A percentile compares a stretch with the other conserved stretches of the same genome.
phyloP scores from a whole-genome alignment of 2,797 vertebrate genomes.

The Salarias fasciatus region DNA sequence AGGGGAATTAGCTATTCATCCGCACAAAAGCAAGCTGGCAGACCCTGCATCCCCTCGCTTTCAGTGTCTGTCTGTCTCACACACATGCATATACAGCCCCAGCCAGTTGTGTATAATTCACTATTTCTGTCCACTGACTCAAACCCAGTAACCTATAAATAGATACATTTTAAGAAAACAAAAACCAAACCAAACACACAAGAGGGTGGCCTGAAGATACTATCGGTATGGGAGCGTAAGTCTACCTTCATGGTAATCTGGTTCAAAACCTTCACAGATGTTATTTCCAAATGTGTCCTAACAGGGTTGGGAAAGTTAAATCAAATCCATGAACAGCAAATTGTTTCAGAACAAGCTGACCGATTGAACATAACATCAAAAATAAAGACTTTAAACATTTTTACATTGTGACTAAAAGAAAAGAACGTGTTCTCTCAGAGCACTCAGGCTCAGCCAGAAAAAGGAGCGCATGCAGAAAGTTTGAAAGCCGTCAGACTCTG shows the following conservation, averaged over 20 bases:
- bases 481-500: constrained; percentile 1
- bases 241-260: too few relatives aligned
- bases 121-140: constrained; percentile 61
- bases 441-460: constrained; percentile 5
- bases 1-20: constrained; percentile 77
- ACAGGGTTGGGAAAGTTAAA: constrained; percentile 36
- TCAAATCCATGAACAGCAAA: constrained; percentile 22
- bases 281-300: background rate
- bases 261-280: too few relatives aligned
- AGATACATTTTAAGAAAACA: too few relatives aligned
- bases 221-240: background rate
- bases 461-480: constrained; percentile 11
- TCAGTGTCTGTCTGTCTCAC: constrained; percentile 28
- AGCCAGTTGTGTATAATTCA: constrained; percentile 74
- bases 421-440: too few relatives aligned
- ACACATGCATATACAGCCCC: constrained; percentile 26
- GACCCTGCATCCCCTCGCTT: constrained; percentile 52
- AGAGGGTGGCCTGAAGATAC: constrained; percentile 29
- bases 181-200: too few relatives aligned
- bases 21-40: constrained; percentile 76
- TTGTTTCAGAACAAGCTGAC: constrained; percentile 34
- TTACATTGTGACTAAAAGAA: background rate
- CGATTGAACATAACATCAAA: constrained; percentile 23
- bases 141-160: constrained; percentile 65
- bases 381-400: background rate